phyloP scores from a whole-genome alignment of 2,888 invertebrate genomes.

The Polymixis flavicincta region DNA sequence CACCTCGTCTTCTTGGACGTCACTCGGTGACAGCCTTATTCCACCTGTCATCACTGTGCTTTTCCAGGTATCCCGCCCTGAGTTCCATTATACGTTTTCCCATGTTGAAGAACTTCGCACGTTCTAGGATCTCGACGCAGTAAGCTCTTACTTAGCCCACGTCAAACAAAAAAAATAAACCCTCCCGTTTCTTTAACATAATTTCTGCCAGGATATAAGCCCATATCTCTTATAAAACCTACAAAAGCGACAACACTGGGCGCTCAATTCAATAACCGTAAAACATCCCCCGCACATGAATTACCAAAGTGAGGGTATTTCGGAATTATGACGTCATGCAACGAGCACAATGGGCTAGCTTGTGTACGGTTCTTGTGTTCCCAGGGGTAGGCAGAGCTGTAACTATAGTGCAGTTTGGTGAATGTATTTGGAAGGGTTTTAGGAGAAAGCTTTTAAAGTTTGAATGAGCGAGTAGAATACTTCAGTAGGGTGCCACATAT shows the following conservation, averaged over 20 bases:
- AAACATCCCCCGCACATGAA: conserved; percentile 76
- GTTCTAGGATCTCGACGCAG: background rate
- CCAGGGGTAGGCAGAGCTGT: conserved; percentile 8
- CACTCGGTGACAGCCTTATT: background rate
- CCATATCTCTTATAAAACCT: conserved; percentile 1
- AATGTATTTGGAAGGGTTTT: background rate
- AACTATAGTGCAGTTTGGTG: background rate
- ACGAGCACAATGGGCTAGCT: conserved; percentile 62
- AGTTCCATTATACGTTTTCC: background rate
- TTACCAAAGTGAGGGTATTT: conserved; percentile 76
- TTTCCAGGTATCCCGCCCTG: background rate
- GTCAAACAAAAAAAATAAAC: background rate
- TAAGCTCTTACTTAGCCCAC: background rate
- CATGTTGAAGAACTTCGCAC: background rate
- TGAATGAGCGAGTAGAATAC: background rate
- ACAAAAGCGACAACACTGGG: conserved; percentile 43
- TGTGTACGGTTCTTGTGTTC: conserved; percentile 14
- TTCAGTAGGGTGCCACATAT: background rate
- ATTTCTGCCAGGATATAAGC: background rate
- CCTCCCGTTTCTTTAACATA: background rate
- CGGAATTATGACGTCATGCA: conserved; percentile 80
- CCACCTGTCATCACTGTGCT: background rate
- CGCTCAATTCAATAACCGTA: conserved; percentile 70
- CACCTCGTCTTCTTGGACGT: background rate
- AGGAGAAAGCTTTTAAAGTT: background rate